A percentile compares a stretch with the other conserved stretches of the same genome.
phyloP scores from a whole-genome alignment of 2,888 invertebrate genomes.

The Elysia crispata region DNA sequence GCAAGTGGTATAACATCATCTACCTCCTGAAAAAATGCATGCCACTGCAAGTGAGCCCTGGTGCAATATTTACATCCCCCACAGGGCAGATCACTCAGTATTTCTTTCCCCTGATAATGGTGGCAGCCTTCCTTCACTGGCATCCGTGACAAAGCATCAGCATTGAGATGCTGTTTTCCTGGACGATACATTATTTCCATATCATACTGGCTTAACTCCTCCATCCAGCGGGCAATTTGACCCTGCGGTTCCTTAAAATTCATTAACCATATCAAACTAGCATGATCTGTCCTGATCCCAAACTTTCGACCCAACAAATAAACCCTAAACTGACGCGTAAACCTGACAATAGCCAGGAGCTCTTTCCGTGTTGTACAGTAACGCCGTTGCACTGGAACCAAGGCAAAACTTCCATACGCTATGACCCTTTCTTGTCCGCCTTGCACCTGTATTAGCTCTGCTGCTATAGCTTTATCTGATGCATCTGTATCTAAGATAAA shows the following conservation, averaged over 20 bases:
- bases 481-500: conserved; percentile 40
- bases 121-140: background rate
- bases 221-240: conserved; percentile 53
- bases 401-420: conserved; percentile 51
- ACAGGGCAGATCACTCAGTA: no score
- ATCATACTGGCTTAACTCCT: conserved; percentile 54
- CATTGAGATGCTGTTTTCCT: conserved; percentile 47
- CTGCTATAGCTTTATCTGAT: conserved; percentile 53
- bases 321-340: conserved; percentile 52
- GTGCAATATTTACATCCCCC: no score
- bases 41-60: no score
- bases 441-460: conserved; percentile 54
- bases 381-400: conserved; percentile 48
- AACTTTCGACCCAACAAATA: conserved; percentile 52
- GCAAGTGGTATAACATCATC: no score
- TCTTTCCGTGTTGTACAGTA: conserved; percentile 49
- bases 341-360: conserved; percentile 53
- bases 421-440: conserved; percentile 52
- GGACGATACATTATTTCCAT: conserved; percentile 47
- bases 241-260: conserved; percentile 43
- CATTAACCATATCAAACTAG: no score
- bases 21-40: no score
- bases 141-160: conserved; percentile 48
- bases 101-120: no score
- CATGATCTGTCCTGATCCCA: background rate